Base-by-base conservation (phyloP, 2,888 invertebrate genomes). In the Acanthosepion esculentum region DNA sequence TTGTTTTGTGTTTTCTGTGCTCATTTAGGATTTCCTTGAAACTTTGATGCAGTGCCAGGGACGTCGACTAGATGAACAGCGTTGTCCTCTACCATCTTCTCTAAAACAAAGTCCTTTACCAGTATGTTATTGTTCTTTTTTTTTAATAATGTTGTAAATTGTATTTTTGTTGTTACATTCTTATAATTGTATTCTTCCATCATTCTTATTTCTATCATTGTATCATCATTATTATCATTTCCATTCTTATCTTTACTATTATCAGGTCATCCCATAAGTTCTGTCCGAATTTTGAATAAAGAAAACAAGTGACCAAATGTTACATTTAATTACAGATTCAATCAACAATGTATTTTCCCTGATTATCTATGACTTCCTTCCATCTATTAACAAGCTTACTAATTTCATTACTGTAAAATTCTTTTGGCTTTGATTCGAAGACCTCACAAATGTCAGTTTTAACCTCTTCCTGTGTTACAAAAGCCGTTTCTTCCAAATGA, bases 1-100 rank as follows among this genome's bases (percentile, higher is more conserved):
- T 41, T 41, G 41, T 41, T 41, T 41, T 92, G 41, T 94, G 41
- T 41, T 23, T 55, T 48, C 93, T 53, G 95, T 96, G n/a, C 95
- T 96, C 96, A 96, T 96, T 48, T 96, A 96, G 29, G 97, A 97
- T 95, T 97, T 97, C 95, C 96, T 96, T 94, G 97, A 97, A 94
- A 96, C 96, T 48, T 95, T 97, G 48, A 95, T 96, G 94, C 96
- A 96, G 95, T 96, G 95, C 95, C 97, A 97, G 95, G 96, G 97
- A 95, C 96, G 96, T 41, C 96, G 97, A 6, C 95, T 96, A 94
- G 97, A 97, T 94, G 97, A 97, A 94, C 97, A 97, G 95, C 95
- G 97, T 48, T 97, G 97, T 95, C 96, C 96, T 78, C 95, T 97
- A 95, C 96, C 96, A 92, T 95, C 95, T 92, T 94, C 95, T 55